phyloP scores from a whole-genome alignment of 2,888 invertebrate genomes.

The Muscina levida region DNA sequence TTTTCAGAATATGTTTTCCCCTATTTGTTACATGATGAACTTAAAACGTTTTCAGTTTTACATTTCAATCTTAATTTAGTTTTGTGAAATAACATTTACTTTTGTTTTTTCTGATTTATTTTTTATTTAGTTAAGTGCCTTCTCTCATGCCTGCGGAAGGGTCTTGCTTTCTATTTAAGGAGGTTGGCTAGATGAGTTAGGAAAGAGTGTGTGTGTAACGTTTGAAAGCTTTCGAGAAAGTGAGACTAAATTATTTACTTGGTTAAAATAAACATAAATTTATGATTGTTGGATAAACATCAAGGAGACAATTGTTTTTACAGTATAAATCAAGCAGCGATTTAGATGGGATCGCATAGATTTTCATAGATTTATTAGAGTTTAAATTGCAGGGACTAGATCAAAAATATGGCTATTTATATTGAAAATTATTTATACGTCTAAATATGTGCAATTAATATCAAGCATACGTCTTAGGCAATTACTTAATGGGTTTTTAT shows the following conservation, averaged over 20 bases:
- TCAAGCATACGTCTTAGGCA: too few relatives aligned
- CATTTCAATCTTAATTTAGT: constrained; percentile 79
- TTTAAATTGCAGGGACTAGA: too few relatives aligned
- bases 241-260: constrained; percentile 60
- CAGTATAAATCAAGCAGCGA: constrained; percentile 7
- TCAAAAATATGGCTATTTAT: too few relatives aligned
- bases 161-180: too few relatives aligned
- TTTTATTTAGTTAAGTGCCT: constrained; percentile 52
- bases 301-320: not conserved
- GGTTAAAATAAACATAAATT: constrained; percentile 58
- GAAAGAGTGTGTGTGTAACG: not conserved
- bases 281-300: constrained; percentile 60
- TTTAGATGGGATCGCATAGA: too few relatives aligned
- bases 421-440: too few relatives aligned
- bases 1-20: constrained; percentile 10
- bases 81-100: constrained; percentile 71
- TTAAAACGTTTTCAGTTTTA: constrained; percentile 79
- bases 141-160: constrained; percentile 21
- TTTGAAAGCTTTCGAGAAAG: constrained; percentile 29
- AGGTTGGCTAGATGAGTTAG: not conserved
- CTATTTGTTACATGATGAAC: constrained; percentile 27
- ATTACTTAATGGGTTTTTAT: too few relatives aligned
- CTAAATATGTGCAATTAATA: too few relatives aligned
- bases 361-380: too few relatives aligned
- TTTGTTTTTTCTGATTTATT: constrained; percentile 48